Evolutionary conservation across 2,113 vertebrate genomes (phyloP).

Genomic region (Naja naja): DNA sequence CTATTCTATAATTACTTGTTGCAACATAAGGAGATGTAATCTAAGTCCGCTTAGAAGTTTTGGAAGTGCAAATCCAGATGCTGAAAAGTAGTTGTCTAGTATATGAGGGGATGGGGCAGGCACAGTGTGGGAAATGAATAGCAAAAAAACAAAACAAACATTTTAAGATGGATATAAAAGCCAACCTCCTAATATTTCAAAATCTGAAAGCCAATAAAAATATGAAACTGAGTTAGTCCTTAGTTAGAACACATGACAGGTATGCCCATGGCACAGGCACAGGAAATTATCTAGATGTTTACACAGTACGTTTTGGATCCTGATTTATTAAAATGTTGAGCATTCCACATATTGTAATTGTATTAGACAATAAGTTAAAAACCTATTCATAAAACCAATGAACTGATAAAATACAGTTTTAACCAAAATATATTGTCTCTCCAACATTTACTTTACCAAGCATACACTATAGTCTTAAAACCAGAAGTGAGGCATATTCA

Average conservation of each 20-base stretch:
- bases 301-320: background rate
- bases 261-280: background rate
- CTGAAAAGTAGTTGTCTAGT: no score
- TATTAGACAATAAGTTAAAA: background rate
- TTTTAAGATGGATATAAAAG: background rate
- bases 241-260: background rate
- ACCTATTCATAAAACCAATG: background rate
- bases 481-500: constrained; percentile 24
- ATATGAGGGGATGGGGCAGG: background rate
- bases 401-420: background rate
- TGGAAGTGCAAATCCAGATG: background rate
- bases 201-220: background rate
- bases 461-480: constrained; percentile 52
- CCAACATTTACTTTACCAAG: constrained; percentile 40
- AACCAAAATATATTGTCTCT: constrained; percentile 16
- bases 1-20: background rate
- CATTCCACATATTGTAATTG: background rate
- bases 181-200: background rate
- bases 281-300: background rate
- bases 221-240: background rate
- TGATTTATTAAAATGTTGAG: background rate
- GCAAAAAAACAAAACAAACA: no score
- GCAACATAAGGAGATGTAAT: background rate
- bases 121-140: background rate
- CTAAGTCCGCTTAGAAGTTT: background rate